phyloP scores from a whole-genome alignment of 2,113 vertebrate species.

The Acanthisitta chloris region DNA sequence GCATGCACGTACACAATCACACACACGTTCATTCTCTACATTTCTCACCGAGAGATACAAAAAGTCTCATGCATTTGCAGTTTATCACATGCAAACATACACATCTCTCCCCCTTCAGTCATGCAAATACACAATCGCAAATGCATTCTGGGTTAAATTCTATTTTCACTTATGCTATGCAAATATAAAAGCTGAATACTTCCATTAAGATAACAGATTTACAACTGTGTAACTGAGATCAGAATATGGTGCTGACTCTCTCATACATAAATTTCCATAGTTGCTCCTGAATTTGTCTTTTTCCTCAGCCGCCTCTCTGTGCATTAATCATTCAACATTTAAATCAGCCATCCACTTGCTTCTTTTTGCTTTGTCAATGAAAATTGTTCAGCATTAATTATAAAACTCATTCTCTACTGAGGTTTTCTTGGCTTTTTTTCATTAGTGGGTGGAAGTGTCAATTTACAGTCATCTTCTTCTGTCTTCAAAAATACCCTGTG shows the following conservation, averaged over 20 bases:
- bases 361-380: slow-evolving; percentile 73
- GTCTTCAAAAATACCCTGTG: slow-evolving; percentile 54
- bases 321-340: slow-evolving; percentile 63
- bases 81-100: slow-evolving; percentile 33
- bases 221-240: slow-evolving; percentile 61
- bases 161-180: slow-evolving; percentile 61
- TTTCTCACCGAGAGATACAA: slow-evolving; percentile 5
- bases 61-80: slow-evolving; percentile 35
- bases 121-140: not conserved
- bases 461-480: slow-evolving; percentile 55
- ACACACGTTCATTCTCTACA: not conserved
- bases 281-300: slow-evolving; percentile 36
- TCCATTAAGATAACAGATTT: slow-evolving; percentile 67
- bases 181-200: slow-evolving; percentile 53
- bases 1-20: not conserved
- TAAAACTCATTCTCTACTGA: slow-evolving; percentile 60
- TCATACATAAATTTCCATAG: slow-evolving; percentile 56
- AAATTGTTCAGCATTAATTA: slow-evolving; percentile 70
- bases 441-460: slow-evolving; percentile 57
- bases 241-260: slow-evolving; percentile 47
- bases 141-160: slow-evolving; percentile 20
- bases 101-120: not conserved
- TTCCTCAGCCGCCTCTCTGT: slow-evolving; percentile 21
- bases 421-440: slow-evolving; percentile 64
- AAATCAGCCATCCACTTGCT: slow-evolving; percentile 56